Base-by-base conservation (phyloP, 2,113 vertebrate species). In the Pygoscelis adeliae region DNA sequence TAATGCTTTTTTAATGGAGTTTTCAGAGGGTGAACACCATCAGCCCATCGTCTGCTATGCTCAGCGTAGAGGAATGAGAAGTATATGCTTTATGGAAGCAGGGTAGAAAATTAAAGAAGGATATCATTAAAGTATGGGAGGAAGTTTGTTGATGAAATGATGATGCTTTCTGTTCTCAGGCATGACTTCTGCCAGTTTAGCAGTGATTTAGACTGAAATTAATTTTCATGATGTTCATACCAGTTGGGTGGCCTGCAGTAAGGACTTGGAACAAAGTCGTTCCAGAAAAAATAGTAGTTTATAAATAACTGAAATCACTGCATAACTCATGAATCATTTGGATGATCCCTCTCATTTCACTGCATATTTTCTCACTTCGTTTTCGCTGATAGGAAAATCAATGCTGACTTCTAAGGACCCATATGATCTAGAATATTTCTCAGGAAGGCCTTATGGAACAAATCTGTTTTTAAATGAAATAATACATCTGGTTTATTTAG, bases 1-100 rank as follows among this genome's bases (percentile, higher is more conserved):
- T 93, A 90, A 96, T 93, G 79, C 11, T 52, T 95, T 96, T 95
- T 93, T 81, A 90, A 90, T 96, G 88, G 69, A 10, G 26, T 93
- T 89, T 93, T 83, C 80, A 52, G 76, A 89, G 86, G 42, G 23
- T 63, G 88, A 93, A n/a, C 71, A 44, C 50, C 0, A 0, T 27
- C 92, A 86, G 59, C 83, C 50, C 40, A 1, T 80, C 1, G 0
- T 63, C 82, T 70, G 63, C 63, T 86, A 21, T 21, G 38, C 42
- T 70, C 66, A 42, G 71, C 34, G 25, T 7, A 61, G 70, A 55
- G 70, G 50, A 77, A 29, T 42, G 23, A 59, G 40, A 63, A 86
- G 30, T 44, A 16, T 22, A 38, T 67, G n/a, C 53, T 78, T 56
- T 44, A n/a, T 67, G 40, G 71, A 89, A 92, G 30, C 36, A 55